Evolutionary conservation across 2,797 vertebrate species (phyloP).

Genomic region (Schizopygopsis malacanthus): DNA sequence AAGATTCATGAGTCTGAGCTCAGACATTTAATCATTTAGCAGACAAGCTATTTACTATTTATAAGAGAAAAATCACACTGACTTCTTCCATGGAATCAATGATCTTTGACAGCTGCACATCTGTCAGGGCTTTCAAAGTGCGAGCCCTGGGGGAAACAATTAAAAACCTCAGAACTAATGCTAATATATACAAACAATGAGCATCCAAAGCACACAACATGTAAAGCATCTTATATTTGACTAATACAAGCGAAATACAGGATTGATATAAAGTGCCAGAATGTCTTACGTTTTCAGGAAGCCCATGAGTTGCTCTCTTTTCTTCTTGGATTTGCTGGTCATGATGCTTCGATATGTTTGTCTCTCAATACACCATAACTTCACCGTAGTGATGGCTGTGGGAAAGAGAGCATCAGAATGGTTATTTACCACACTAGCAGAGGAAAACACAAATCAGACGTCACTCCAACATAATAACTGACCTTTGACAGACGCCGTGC

Average conservation of each 20-base stretch:
- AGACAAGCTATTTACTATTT: background rate
- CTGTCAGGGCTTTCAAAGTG: constrained; percentile 80
- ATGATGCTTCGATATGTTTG: constrained; percentile 83
- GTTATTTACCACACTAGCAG: background rate
- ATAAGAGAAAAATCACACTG: background rate
- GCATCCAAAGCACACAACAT: background rate
- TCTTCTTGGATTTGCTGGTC: constrained; percentile 81
- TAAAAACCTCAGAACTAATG: background rate
- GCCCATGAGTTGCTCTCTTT: constrained; percentile 78
- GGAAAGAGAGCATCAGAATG: background rate
- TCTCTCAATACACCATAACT: constrained; percentile 82
- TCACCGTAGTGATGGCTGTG: constrained; percentile 77
- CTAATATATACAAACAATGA: background rate
- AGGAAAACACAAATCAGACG: background rate
- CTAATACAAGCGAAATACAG: background rate
- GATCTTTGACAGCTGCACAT: constrained; percentile 81
- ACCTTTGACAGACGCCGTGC: constrained; percentile 85
- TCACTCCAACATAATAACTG: constrained; percentile 16
- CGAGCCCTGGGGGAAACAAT: constrained; percentile 69
- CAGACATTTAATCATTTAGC: constrained; percentile 9
- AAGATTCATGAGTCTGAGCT: background rate
- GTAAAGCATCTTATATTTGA: background rate
- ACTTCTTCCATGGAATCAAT: constrained; percentile 88
- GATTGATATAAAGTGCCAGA: background rate
- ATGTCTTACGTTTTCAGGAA: constrained; percentile 80